Percentiles rank a stretch among this genome's conserved stretches.
Evolutionary conservation across 1,140 invertebrate genomes (phyloP).

Genomic region (Pectinophora gossypiella): DNA sequence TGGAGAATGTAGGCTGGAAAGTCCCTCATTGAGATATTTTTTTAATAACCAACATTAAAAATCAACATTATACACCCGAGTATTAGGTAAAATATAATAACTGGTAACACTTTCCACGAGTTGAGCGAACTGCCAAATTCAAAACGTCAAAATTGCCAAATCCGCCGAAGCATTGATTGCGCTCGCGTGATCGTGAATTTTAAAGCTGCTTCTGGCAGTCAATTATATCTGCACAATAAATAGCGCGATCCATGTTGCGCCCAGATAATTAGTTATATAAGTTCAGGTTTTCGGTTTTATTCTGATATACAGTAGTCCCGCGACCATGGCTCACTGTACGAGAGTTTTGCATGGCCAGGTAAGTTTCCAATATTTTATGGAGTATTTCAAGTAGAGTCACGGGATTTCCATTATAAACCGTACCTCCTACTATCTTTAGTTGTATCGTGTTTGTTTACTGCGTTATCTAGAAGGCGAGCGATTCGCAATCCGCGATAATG

Average conservation of each 20-base stretch:
- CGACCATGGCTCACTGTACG: conserved; percentile 83
- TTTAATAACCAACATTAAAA: too few relatives aligned
- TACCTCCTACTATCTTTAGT: neutral
- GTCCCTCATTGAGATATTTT: too few relatives aligned
- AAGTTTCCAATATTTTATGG: conserved; percentile 39
- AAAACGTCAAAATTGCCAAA: conserved; percentile 37
- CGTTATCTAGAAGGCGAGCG: conserved; percentile 30
- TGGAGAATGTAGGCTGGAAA: too few relatives aligned
- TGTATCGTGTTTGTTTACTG: conserved; percentile 39
- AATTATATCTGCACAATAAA: conserved; percentile 15
- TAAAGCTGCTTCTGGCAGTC: conserved; percentile 14
- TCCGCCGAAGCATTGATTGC: conserved; percentile 36
- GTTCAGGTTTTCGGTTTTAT: conserved; percentile 31
- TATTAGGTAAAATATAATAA: neutral
- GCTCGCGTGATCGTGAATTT: conserved; percentile 22
- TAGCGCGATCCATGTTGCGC: conserved; percentile 52
- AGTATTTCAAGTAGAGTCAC: neutral
- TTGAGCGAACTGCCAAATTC: conserved; percentile 7
- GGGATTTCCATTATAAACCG: neutral
- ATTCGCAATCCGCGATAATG: conserved; percentile 27
- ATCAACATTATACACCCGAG: too few relatives aligned
- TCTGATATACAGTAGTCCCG: conserved; percentile 45
- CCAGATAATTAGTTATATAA: conserved; percentile 40
- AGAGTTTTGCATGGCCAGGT: conserved; percentile 85
- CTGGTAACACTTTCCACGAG: neutral